Percentiles rank a stretch among this genome's conserved stretches.
Conservation (phyloP, 1,140 invertebrate species). For the Drosophila nikananu region DNA sequence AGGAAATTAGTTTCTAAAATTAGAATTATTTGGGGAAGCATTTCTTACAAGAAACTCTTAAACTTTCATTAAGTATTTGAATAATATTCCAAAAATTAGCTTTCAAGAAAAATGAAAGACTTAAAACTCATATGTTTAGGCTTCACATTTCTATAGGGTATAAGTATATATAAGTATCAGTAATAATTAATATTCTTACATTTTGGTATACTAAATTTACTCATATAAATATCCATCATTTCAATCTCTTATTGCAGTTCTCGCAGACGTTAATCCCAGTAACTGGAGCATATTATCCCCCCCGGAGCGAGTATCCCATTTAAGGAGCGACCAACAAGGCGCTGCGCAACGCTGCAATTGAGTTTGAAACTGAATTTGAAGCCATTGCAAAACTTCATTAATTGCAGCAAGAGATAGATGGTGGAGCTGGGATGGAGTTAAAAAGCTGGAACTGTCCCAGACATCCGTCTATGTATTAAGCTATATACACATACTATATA, state of each 20-base stretch:
- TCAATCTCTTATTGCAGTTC: conserved; percentile 8
- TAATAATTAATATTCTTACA: too few relatives aligned
- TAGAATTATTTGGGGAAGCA: too few relatives aligned
- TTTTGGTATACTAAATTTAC: too few relatives aligned
- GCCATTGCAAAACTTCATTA: conserved; percentile 17
- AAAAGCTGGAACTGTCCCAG: neutral
- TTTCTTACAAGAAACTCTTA: neutral
- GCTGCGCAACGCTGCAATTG: conserved; percentile 25
- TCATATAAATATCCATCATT: neutral
- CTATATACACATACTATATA: conserved; percentile 21
- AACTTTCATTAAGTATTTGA: neutral
- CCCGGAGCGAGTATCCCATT: conserved; percentile 20
- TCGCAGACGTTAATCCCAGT: neutral
- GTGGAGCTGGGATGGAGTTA: neutral
- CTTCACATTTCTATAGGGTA: too few relatives aligned
- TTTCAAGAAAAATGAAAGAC: too few relatives aligned
- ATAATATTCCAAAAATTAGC: neutral
- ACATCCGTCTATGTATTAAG: conserved; percentile 60
- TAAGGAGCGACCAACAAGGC: conserved; percentile 19
- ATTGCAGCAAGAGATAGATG: neutral
- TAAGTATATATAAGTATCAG: too few relatives aligned
- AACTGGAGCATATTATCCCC: conserved; percentile 6
- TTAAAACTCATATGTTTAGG: too few relatives aligned
- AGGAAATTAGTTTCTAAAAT: neutral
- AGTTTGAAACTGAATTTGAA: conserved; percentile 56